Conservation (phyloP, 2,113 vertebrate species). For the Zosterops lateralis region DNA sequence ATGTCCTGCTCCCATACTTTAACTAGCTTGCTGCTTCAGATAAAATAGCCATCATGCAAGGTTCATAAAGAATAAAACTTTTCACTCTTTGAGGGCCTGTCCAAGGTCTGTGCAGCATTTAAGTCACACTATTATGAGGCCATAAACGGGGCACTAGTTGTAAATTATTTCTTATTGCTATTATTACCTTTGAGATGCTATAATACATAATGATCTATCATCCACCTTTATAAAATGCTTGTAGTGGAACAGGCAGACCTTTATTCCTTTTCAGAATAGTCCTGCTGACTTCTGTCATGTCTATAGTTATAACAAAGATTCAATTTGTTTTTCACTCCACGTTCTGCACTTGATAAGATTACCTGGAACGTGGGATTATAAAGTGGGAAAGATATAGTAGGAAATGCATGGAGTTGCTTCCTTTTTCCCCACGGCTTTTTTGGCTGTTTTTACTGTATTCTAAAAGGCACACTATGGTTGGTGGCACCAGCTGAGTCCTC, state of each 20-base stretch:
- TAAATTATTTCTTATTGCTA: slow-evolving; percentile 44
- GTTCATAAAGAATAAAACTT: slow-evolving; percentile 40
- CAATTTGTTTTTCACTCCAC: background rate
- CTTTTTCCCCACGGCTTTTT: background rate
- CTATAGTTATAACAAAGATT: background rate
- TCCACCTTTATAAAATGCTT: background rate
- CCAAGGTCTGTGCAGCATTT: slow-evolving; percentile 36
- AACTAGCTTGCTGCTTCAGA: slow-evolving; percentile 28
- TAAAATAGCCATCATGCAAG: slow-evolving; percentile 35
- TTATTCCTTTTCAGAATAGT: background rate
- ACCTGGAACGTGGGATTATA: background rate
- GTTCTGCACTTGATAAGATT: background rate
- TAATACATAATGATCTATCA: slow-evolving; percentile 1
- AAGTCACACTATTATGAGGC: background rate
- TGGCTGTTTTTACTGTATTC: background rate
- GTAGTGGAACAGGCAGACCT: background rate
- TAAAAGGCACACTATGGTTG: accelerated
- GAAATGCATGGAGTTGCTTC: background rate
- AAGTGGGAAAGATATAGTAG: background rate
- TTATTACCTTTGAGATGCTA: background rate
- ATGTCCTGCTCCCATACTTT: background rate
- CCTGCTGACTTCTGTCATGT: background rate
- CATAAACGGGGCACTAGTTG: background rate
- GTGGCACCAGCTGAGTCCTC: background rate
- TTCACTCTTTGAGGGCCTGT: background rate